A percentile compares a stretch with the other conserved stretches of the same genome.
Conservation (phyloP, 1,140 invertebrate species). For the Fopius arisanus region DNA sequence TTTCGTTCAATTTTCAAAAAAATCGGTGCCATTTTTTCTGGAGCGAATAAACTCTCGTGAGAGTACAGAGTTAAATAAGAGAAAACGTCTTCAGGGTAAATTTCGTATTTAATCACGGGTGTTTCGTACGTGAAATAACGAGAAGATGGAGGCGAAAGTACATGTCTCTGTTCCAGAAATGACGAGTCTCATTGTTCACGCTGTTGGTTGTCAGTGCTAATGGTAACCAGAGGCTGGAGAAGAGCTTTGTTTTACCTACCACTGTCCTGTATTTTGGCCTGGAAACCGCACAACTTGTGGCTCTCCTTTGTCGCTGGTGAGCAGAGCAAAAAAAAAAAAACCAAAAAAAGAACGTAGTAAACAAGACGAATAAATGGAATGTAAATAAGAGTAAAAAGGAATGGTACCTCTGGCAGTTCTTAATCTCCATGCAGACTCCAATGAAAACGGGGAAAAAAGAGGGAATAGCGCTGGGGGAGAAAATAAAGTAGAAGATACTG, state of each 20-base stretch:
- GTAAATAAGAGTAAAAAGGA: not conserved
- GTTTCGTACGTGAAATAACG: not conserved
- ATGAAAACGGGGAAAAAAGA: too few relatives aligned
- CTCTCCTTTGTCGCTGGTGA: conserved; percentile 62
- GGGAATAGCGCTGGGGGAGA: not conserved
- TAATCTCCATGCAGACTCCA: conserved; percentile 19
- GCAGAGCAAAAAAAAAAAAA: conserved; percentile 20
- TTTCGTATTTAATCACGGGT: not conserved
- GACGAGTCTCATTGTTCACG: conserved; percentile 55
- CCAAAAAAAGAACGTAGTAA: not conserved
- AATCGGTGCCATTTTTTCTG: too few relatives aligned
- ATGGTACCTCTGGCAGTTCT: conserved; percentile 15
- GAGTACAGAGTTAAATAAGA: too few relatives aligned
- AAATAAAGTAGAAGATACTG: not conserved
- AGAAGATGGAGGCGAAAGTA: not conserved
- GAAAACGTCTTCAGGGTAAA: too few relatives aligned
- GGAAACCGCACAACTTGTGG: conserved; percentile 63
- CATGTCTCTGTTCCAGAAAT: conserved; percentile 48
- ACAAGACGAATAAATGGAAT: not conserved
- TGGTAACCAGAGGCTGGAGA: conserved; percentile 63
- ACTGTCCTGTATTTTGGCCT: conserved; percentile 62
- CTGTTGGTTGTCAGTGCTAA: conserved; percentile 62
- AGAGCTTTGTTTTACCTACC: conserved; percentile 63
- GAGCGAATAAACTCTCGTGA: too few relatives aligned
- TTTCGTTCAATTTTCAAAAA: too few relatives aligned